These are phyloP conservation scores for Pempheris klunzingeri DNA, from an alignment of 2,797 vertebrate genomes.

Conservation along the genomic window DNA sequence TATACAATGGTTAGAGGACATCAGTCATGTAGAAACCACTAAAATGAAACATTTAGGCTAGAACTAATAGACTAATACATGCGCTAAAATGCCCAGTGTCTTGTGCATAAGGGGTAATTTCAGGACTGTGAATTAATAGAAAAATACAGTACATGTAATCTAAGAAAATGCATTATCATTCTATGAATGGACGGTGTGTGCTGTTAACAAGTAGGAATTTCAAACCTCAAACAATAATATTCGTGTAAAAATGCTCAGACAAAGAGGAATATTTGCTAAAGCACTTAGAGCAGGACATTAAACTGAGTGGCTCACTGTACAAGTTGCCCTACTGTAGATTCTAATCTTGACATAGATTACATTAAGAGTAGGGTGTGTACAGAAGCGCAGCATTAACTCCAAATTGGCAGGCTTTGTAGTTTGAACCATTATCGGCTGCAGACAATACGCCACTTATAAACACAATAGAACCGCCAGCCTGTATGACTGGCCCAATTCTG, in stretches of 20 bases:
- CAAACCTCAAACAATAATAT: conserved; percentile 56
- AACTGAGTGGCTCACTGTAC: conserved; percentile 42
- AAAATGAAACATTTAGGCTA: conserved; percentile 76
- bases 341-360: conserved; percentile 70
- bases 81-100: conserved; percentile 31
- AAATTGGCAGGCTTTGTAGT: conserved; percentile 67
- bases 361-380: conserved; percentile 70
- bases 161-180: conserved; percentile 8
- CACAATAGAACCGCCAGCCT: conserved; percentile 54
- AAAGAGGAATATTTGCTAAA: conserved; percentile 60
- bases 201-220: conserved; percentile 42
- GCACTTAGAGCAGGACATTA: conserved; percentile 56
- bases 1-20: conserved; percentile 57
- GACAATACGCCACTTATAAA: conserved; percentile 64
- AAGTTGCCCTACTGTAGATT: conserved; percentile 45
- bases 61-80: conserved; percentile 52
- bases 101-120: conserved; percentile 18
- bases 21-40: conserved; percentile 67
- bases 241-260: conserved; percentile 46
- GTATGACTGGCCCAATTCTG: conserved; percentile 33
- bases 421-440: conserved; percentile 60
- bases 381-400: conserved; percentile 55
- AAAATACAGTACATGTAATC: conserved; percentile 9
- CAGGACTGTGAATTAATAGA: conserved; percentile 28
- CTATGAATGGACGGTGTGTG: conserved; percentile 25